phyloP scores from a whole-genome alignment of 2,113 vertebrate genomes.

The Anhinga anhinga region DNA sequence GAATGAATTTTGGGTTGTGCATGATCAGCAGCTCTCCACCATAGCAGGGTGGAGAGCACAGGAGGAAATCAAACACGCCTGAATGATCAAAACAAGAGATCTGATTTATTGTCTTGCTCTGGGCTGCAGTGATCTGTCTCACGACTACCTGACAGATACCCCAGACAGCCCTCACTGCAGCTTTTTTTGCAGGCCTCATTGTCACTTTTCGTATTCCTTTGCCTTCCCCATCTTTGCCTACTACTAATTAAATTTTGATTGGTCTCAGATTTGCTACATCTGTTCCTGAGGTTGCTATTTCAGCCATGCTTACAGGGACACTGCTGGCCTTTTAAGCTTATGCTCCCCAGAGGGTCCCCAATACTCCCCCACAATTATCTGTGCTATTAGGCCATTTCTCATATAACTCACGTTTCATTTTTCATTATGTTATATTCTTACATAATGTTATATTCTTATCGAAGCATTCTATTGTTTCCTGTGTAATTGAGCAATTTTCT shows the following conservation, averaged over 20 bases:
- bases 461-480: not conserved
- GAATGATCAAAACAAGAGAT: not conserved
- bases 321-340: not conserved
- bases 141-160: not conserved
- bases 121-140: not conserved
- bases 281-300: not conserved
- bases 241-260: not conserved
- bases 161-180: not conserved
- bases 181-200: not conserved
- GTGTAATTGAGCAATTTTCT: not conserved
- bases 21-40: not conserved
- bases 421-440: not conserved
- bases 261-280: not conserved
- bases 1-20: not conserved
- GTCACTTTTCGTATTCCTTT: not conserved
- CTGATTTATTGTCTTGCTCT: not conserved
- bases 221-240: not conserved
- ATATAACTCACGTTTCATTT: not conserved
- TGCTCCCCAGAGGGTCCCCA: not conserved
- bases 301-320: not conserved
- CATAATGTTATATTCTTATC: not conserved
- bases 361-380: not conserved
- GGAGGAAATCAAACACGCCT: not conserved
- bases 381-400: not conserved
- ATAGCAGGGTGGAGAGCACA: not conserved